Conservation (phyloP, 1,140 invertebrate species). For the Apis mellifera region DNA sequence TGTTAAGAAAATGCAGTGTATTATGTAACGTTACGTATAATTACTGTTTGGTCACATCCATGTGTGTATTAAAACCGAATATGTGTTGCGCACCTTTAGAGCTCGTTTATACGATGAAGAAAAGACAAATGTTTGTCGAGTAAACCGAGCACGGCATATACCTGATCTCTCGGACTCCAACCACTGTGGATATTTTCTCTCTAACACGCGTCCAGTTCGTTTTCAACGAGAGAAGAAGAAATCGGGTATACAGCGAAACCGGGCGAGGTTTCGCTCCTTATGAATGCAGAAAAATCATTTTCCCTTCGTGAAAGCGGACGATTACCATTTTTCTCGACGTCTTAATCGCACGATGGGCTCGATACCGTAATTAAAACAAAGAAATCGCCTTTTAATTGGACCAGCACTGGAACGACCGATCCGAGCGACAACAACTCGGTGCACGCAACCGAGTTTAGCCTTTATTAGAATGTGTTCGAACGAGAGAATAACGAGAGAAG, state of each 20-base stretch:
- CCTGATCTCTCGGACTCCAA: background rate
- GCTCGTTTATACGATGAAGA: background rate
- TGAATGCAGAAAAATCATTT: constrained; percentile 26
- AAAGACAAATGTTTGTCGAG: constrained; percentile 31
- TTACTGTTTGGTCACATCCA: background rate
- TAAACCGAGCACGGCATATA: background rate
- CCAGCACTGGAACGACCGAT: constrained; percentile 12
- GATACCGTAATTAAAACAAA: constrained; percentile 11
- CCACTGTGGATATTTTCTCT: background rate
- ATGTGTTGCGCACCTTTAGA: background rate
- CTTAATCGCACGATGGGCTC: background rate
- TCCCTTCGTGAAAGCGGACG: constrained; percentile 30
- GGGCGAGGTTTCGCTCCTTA: constrained; percentile 36
- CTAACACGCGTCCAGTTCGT: background rate
- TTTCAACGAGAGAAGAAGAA: background rate
- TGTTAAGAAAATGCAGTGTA: background rate
- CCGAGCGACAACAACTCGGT: background rate
- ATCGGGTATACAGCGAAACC: constrained; percentile 21
- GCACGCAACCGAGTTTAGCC: constrained; percentile 9
- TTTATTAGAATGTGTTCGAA: background rate
- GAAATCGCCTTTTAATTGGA: constrained; percentile 30
- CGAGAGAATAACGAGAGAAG: background rate
- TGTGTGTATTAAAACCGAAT: constrained; percentile 23
- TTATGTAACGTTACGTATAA: constrained; percentile 18
- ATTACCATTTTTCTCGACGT: constrained; percentile 25